Evolutionary conservation across 2,888 invertebrate species (phyloP).

Genomic region (Coremacera marginata): DNA sequence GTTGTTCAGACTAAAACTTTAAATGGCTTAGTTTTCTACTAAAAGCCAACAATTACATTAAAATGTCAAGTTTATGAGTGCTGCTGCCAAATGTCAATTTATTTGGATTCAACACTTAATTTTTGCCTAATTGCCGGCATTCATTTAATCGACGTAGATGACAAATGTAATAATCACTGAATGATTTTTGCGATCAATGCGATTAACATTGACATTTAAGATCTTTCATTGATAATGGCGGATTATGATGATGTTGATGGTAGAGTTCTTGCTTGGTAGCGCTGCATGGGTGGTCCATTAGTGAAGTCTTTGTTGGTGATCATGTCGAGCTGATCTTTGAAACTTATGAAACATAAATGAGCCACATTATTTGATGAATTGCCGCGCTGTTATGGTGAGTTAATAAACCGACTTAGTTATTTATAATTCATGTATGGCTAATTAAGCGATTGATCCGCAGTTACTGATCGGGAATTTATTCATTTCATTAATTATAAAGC

Average conservation of each 20-base stretch:
- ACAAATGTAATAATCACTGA: conserved; percentile 15
- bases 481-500: conserved; percentile 5
- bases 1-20: not conserved
- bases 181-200: conserved; percentile 31
- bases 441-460: conserved; percentile 28
- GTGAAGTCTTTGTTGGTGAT: not conserved
- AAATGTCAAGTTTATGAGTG: conserved; percentile 25
- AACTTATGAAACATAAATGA: not conserved
- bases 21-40: not conserved
- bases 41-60: conserved; percentile 9
- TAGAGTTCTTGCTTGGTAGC: not conserved
- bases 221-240: not conserved
- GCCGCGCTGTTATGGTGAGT: conserved; percentile 1
- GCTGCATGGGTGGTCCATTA: conserved; percentile 11
- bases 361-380: conserved; percentile 3
- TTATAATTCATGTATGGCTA: conserved; percentile 22
- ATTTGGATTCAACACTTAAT: conserved; percentile 24
- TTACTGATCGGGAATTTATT: conserved; percentile 4
- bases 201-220: conserved; percentile 11
- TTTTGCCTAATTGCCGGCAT: conserved; percentile 31
- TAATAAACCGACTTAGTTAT: conserved; percentile 6
- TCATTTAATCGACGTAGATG: conserved; percentile 18
- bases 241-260: not conserved
- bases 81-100: conserved; percentile 33
- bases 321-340: conserved; percentile 1